Evolutionary conservation across 2,888 invertebrate genomes (phyloP), one percentile per base, ranked within the genome.

Genomic region (Xanthia togata): DNA sequence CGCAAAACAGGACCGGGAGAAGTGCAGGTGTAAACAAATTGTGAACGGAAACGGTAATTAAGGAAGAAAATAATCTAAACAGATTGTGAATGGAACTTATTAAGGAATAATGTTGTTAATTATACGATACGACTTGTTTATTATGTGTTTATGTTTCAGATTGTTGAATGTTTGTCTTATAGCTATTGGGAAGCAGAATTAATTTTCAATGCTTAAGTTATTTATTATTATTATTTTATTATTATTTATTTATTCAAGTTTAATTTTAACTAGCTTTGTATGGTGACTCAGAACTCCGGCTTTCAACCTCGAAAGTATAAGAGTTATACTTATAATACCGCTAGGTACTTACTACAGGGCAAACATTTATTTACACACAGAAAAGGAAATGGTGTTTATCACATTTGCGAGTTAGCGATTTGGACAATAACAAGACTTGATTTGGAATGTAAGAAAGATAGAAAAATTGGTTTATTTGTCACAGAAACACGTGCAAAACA

Each of bases 1-100:
- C 53, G 35, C 73, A 63, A 59, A 76, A 55, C 82, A 67, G 63
- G n/a, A 64, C 41, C 14, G 1, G 14, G 26, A 86, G 86, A 86
- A 85, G 73, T 82, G 44, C 83, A 60, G 68, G 50, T 77, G 17
- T 77, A 77, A 82, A 73, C 73, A 73, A 53, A 26, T 57, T 47
- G n/a, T 23, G 11, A 11, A 31, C 12, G 41, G 41, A 71, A 55
- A n/a, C n/a, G n/a, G 35, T 67, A 26, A 17, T 17, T 68, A 71
- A 63, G 9, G 53, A 53, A 53, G 53, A 53, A 53, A 53, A 41
- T 64, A 64, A 41, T 64, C 17, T 70, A 68, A 80, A 80, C 71
- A 70, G 12, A 35, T 38, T 38, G n/a, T 12, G 9, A 23, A 31
- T 11, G 47, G 35, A 71, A 55, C 38, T 67, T 69, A 78, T 70